Conservation (phyloP, 2,113 vertebrate species). For the Macrotus californicus region DNA sequence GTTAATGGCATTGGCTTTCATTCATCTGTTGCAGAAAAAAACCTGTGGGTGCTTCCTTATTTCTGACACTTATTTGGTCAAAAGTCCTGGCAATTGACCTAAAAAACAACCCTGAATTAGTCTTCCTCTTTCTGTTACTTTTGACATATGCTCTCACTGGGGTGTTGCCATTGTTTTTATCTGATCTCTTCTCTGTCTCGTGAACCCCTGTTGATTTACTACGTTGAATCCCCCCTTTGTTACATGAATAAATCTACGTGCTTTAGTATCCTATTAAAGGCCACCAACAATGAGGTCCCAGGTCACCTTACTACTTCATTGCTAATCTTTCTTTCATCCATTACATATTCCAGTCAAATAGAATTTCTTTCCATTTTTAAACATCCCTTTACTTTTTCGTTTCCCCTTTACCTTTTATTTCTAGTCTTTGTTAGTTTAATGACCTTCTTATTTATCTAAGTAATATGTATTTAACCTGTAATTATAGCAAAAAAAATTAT, state of each 20-base stretch:
- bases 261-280: background rate
- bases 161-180: background rate
- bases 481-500: background rate
- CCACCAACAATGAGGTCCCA: background rate
- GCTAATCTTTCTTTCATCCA: background rate
- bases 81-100: background rate
- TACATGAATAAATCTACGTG: background rate
- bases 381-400: background rate
- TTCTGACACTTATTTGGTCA: slow-evolving; percentile 23
- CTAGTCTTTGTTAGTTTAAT: background rate
- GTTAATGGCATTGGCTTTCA: background rate
- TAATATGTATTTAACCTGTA: background rate
- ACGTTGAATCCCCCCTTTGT: background rate
- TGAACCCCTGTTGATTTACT: background rate
- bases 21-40: slow-evolving; percentile 1
- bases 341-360: background rate
- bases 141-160: background rate
- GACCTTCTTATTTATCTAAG: background rate
- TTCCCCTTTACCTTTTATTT: background rate
- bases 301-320: background rate
- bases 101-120: slow-evolving; percentile 10
- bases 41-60: background rate
- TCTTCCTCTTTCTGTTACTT: background rate
- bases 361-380: background rate
- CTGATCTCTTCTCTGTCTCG: background rate